Evolutionary conservation across 2,113 vertebrate species (phyloP), one percentile per base, ranked within the genome.

Genomic region (Aptenodytes patagonicus): DNA sequence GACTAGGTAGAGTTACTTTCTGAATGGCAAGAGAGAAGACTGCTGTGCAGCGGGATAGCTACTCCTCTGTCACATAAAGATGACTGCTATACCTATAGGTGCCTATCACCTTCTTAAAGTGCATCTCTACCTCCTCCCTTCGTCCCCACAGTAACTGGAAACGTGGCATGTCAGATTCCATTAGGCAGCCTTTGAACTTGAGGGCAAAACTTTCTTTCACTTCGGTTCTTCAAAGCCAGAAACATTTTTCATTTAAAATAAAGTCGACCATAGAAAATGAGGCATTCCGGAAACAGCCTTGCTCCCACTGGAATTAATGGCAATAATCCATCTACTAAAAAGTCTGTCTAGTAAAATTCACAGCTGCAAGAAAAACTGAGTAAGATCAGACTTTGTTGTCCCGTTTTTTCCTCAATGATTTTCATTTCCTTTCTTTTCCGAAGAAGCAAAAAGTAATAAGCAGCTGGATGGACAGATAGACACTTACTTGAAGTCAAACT

Each of bases 401-500:
- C 31, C 11, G 5, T 87, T 92, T 95, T 81, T 76, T 25, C 4
- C 36, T 62, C 75, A 83, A 46, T 64, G 44, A 95, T 96, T 93
- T 95, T 97, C 25, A 89, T 94, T 97, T 96, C 86, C 96, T 97
- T 97, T 78, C 83, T 75, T 95, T 96, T 96, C 90, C 87, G 64
- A 93, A 97, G 95, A 95, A 87, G 93, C 65, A 97, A 96, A 89
- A 96, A 92, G 93, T 87, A 95, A 89, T 81, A 92, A 92, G 95
- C 82, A 96, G 58, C 93, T 97, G 84, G 90, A 95, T 95, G 54
- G 97, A 97, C 93, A 97, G 92, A 96, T 46, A 98, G 96, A 96
- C 96, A 96, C 95, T 97, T 97, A 94, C 97, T 98, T 95, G 88
- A 97, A 98, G 96, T 97, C 81, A 97, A 95, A 97, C 52, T 98